These are phyloP conservation scores for Caenorhabditis inopinata DNA, from an alignment of 1,140 invertebrate genomes.

Conservation along the genomic window DNA sequence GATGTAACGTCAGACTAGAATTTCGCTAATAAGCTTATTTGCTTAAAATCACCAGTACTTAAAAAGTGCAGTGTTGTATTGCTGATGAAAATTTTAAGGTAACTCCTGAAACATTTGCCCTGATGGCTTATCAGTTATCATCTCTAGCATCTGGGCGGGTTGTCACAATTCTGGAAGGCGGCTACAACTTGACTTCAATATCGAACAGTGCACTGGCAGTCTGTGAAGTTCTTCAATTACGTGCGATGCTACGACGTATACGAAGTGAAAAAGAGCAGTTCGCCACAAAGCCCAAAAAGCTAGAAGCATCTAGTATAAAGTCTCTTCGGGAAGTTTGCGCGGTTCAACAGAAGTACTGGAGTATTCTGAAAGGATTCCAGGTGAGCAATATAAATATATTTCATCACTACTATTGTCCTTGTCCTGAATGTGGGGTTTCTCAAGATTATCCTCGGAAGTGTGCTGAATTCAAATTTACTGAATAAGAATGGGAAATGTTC, in stretches of 20 bases:
- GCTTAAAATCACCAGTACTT: too few relatives aligned
- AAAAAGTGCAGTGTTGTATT: too few relatives aligned
- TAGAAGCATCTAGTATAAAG: neutral
- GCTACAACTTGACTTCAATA: slow-evolving; percentile 18
- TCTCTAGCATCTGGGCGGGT: slow-evolving; percentile 80
- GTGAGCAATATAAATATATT: neutral
- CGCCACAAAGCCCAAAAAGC: neutral
- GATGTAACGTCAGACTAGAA: too few relatives aligned
- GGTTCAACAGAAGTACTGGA: slow-evolving; percentile 3
- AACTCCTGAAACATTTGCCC: slow-evolving; percentile 82
- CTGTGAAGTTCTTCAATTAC: slow-evolving; percentile 11
- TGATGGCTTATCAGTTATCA: slow-evolving; percentile 82
- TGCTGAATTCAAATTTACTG: neutral
- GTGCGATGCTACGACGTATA: neutral
- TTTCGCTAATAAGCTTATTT: too few relatives aligned
- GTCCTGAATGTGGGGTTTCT: neutral
- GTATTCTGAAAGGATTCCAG: slow-evolving; percentile 17
- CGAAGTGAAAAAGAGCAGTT: slow-evolving; percentile 3
- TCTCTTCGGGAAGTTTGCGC: neutral
- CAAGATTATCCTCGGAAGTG: slow-evolving; percentile 14
- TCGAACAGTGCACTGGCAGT: slow-evolving; percentile 30
- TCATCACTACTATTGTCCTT: neutral
- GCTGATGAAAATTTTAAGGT: slow-evolving; percentile 74
- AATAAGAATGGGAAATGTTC: slow-evolving; percentile 1
- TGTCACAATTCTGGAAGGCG: slow-evolving; percentile 78